A percentile compares a stretch with the other conserved stretches of the same genome.
These are phyloP conservation scores for Opisthograptis luteolata DNA, from an alignment of 2,888 invertebrate genomes.

Conservation along the genomic window DNA sequence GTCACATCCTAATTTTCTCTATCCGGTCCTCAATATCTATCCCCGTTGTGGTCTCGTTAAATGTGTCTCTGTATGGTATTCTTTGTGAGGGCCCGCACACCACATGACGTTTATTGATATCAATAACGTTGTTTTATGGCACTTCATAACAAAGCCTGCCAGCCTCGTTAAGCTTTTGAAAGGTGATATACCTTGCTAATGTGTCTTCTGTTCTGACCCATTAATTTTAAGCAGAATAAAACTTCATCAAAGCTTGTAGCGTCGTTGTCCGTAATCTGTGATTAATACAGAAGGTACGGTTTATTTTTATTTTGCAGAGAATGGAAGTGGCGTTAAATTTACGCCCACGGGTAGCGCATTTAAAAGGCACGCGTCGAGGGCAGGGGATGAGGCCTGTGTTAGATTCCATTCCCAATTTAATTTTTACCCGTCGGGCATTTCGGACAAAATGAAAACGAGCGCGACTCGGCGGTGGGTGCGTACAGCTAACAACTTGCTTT, in stretches of 20 bases:
- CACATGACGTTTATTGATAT: conserved; percentile 5
- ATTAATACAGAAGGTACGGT: conserved; percentile 26
- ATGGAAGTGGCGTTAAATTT: conserved; percentile 45
- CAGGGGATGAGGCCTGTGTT: conserved; percentile 49
- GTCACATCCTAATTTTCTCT: conserved; percentile 80
- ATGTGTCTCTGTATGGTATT: background rate
- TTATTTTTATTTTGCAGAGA: conserved; percentile 39
- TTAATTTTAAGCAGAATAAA: background rate
- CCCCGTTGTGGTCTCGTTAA: conserved; percentile 14
- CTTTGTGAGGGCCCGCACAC: background rate
- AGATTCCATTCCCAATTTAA: conserved; percentile 63
- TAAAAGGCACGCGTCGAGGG: conserved; percentile 47
- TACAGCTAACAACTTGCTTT: conserved; percentile 40
- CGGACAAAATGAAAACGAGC: conserved; percentile 42
- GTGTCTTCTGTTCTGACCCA: background rate
- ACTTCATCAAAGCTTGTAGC: conserved; percentile 7
- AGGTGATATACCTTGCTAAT: background rate
- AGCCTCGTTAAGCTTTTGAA: conserved; percentile 3
- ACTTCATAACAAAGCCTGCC: conserved; percentile 5
- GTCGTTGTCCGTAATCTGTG: conserved; percentile 14
- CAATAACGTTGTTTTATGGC: conserved; percentile 28
- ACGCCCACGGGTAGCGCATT: conserved; percentile 44
- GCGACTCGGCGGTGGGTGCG: conserved; percentile 44
- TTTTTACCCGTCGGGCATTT: conserved; percentile 58
- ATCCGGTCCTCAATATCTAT: conserved; percentile 58